These are phyloP conservation scores for Nymphalis polychloros DNA, from an alignment of 2,888 invertebrate genomes.

Conservation along the genomic window DNA sequence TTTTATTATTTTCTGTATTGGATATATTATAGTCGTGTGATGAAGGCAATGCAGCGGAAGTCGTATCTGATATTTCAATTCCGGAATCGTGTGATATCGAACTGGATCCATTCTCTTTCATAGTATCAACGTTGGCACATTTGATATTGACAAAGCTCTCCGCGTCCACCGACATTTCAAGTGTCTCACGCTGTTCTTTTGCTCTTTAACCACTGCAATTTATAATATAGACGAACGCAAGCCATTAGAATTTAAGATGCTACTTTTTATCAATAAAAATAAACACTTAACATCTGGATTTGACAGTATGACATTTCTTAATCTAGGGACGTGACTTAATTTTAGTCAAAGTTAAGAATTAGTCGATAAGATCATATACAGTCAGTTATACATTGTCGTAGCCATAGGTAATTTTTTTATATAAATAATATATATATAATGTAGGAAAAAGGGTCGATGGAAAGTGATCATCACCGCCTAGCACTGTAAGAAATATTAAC, in stretches of 20 bases:
- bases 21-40: conserved; percentile 52
- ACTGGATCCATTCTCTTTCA: conserved; percentile 56
- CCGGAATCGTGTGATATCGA: conserved; percentile 59
- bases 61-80: conserved; percentile 52
- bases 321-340: neutral
- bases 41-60: conserved; percentile 46
- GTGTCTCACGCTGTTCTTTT: conserved; percentile 27
- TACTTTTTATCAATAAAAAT: conserved; percentile 56
- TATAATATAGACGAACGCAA: conserved; percentile 42
- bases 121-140: conserved; percentile 58
- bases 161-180: conserved; percentile 58
- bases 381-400: too few species aligned
- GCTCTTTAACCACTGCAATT: conserved; percentile 41
- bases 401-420: too few species aligned
- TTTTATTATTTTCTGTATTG: conserved; percentile 42
- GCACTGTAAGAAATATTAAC: too few species aligned
- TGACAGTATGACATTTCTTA: conserved; percentile 33
- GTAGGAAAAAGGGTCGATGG: too few species aligned
- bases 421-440: too few species aligned
- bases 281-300: conserved; percentile 56
- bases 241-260: conserved; percentile 53
- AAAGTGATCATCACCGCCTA: too few species aligned
- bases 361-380: neutral
- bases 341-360: conserved; percentile 1
- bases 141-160: conserved; percentile 54